Conservation (phyloP, 2,113 vertebrate genomes). For the Cyprinodon brontotheroides region DNA sequence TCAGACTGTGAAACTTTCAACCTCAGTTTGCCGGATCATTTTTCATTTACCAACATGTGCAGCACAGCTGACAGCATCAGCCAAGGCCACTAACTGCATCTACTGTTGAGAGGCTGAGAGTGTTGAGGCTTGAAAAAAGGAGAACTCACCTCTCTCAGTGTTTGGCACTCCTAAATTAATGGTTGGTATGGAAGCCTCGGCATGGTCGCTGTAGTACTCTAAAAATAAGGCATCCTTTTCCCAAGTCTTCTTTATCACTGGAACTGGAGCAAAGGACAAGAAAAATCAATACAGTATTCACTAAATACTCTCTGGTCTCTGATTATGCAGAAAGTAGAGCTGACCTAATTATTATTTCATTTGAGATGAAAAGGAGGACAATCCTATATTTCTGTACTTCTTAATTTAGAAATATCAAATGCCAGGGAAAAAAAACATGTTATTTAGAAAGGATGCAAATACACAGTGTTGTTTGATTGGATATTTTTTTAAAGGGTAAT, state of each 20-base stretch:
- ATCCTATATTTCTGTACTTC: background rate
- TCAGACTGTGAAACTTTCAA: slow-evolving; percentile 9
- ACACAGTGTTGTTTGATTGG: background rate
- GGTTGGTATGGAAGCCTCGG: slow-evolving; percentile 90
- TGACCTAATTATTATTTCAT: slow-evolving; percentile 7
- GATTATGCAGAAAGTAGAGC: background rate
- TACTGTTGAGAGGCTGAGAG: background rate
- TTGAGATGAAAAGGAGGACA: background rate
- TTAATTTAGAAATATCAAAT: background rate
- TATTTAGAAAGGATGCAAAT: background rate
- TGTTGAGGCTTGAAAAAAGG: slow-evolving; percentile 2
- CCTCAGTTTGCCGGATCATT: slow-evolving; percentile 27
- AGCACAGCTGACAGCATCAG: slow-evolving; percentile 21
- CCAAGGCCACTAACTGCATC: slow-evolving; percentile 10
- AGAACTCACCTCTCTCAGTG: slow-evolving; percentile 90
- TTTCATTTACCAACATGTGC: slow-evolving; percentile 8
- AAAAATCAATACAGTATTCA: slow-evolving; percentile 36
- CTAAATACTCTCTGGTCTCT: slow-evolving; percentile 7
- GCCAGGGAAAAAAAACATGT: background rate
- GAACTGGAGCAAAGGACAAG: slow-evolving; percentile 79
- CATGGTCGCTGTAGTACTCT: slow-evolving; percentile 93
- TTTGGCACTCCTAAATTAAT: slow-evolving; percentile 91
- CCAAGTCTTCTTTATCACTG: slow-evolving; percentile 97
- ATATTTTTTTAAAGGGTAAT: background rate
- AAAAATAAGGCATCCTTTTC: slow-evolving; percentile 85